These are phyloP conservation scores for Morus bassanus DNA, from an alignment of 2,797 vertebrate genomes.

Conservation along the genomic window DNA sequence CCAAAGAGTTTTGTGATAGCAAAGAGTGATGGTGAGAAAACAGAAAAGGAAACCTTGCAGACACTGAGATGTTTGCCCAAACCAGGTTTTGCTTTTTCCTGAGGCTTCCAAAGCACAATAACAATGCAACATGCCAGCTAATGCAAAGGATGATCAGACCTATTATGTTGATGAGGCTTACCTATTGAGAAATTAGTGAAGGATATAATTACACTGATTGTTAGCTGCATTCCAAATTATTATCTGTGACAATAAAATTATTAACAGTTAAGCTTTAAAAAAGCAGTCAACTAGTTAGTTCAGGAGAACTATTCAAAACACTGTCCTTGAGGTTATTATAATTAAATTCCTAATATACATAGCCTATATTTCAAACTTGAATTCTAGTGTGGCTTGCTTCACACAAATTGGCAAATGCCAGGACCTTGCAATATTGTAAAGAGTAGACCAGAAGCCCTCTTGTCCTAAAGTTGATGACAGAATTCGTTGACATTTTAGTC, in stretches of 20 bases:
- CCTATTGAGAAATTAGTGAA: constrained; percentile 40
- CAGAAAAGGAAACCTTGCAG: background rate
- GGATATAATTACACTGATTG: constrained; percentile 64
- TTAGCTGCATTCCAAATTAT: constrained; percentile 57
- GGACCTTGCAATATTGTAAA: background rate
- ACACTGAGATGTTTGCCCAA: background rate
- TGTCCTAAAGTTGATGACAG: background rate
- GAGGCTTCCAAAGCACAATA: background rate
- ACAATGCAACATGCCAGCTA: background rate
- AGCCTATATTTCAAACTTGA: background rate
- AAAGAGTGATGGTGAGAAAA: background rate
- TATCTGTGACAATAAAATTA: constrained; percentile 35
- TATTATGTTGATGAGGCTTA: constrained; percentile 33
- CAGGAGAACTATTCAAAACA: constrained; percentile 59
- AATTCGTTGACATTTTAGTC: background rate
- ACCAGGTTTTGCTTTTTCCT: background rate
- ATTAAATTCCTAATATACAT: constrained; percentile 15
- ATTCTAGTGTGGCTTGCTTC: background rate
- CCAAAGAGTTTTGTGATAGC: background rate
- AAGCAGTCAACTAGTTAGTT: constrained; percentile 56
- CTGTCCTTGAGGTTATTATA: constrained; percentile 7
- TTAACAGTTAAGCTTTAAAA: constrained; percentile 61
- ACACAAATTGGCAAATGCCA: constrained; percentile 5
- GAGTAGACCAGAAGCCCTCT: background rate
- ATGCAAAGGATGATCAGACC: constrained; percentile 14